A percentile compares a stretch with the other conserved stretches of the same genome.
These are phyloP conservation scores for Gymnothorax reevesii DNA, from an alignment of 2,797 vertebrate species.

Conservation along the genomic window DNA sequence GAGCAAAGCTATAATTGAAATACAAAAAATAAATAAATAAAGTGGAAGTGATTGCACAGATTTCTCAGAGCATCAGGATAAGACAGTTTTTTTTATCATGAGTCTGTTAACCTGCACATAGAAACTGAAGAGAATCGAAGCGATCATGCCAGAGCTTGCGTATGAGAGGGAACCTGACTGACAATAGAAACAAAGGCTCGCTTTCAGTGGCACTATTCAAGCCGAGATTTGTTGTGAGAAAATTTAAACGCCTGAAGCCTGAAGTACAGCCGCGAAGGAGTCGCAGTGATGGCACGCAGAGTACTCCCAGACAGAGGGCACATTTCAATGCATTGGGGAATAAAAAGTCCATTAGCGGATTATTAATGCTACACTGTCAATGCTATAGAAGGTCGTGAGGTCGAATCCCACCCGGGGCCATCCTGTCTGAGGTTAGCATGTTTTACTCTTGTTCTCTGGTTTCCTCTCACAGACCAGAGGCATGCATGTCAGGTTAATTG, in stretches of 20 bases:
- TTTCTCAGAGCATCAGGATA: background rate
- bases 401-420: too few relatives aligned
- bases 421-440: too few relatives aligned
- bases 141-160: background rate
- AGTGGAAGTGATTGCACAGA: background rate
- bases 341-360: slow-evolving; percentile 35
- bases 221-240: background rate
- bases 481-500: too few relatives aligned
- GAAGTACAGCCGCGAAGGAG: slow-evolving; percentile 28
- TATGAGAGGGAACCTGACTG: background rate
- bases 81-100: background rate
- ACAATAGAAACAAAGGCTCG: background rate
- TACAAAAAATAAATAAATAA: background rate
- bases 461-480: too few relatives aligned
- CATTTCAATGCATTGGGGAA: slow-evolving; percentile 37
- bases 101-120: background rate
- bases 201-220: background rate
- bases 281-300: slow-evolving; percentile 33
- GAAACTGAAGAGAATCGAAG: background rate
- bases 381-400: too few relatives aligned
- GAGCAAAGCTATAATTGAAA: background rate
- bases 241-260: slow-evolving; percentile 26
- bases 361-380: slow-evolving; percentile 16
- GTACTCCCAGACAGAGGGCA: slow-evolving; percentile 28
- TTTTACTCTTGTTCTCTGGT: too few relatives aligned